Conservation (phyloP, 1,140 invertebrate species). For the Drosophila simulans region DNA sequence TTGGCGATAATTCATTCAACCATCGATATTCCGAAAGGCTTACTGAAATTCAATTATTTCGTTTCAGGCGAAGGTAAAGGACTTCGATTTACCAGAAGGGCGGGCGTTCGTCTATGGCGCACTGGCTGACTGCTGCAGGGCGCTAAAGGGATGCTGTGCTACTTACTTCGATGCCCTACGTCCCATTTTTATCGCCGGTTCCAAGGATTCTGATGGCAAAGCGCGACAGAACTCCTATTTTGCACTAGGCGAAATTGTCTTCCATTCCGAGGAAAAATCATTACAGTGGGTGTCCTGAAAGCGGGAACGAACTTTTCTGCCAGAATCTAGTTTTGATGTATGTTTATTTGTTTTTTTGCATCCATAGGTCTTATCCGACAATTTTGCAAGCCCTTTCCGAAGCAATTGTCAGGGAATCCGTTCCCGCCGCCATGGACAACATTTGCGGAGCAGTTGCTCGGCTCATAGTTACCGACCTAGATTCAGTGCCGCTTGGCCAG, state of each 20-base stretch:
- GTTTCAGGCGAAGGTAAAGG: conserved; percentile 69
- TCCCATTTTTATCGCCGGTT: conserved; percentile 87
- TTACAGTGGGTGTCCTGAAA: conserved; percentile 59
- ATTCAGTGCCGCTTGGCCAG: conserved; percentile 88
- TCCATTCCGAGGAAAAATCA: conserved; percentile 85
- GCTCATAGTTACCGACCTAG: conserved; percentile 88
- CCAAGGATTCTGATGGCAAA: conserved; percentile 87
- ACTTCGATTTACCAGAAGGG: conserved; percentile 84
- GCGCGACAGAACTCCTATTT: conserved; percentile 92
- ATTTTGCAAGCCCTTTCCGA: conserved; percentile 89
- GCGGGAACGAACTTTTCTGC: no score
- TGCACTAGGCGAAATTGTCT: conserved; percentile 90
- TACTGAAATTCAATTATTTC: neutral
- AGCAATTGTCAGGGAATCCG: conserved; percentile 87
- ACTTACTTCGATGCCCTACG: conserved; percentile 87
- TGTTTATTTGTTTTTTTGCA: no score
- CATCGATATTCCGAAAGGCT: neutral
- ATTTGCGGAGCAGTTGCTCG: conserved; percentile 91
- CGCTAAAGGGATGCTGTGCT: conserved; percentile 86
- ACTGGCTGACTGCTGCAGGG: conserved; percentile 89
- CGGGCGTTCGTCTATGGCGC: conserved; percentile 90
- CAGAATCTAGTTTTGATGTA: neutral
- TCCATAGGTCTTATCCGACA: conserved; percentile 73
- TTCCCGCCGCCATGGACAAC: conserved; percentile 89
- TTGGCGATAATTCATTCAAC: no score